Base-by-base conservation (phyloP, 2,797 vertebrate genomes). In the Urosaurus nigricauda region DNA sequence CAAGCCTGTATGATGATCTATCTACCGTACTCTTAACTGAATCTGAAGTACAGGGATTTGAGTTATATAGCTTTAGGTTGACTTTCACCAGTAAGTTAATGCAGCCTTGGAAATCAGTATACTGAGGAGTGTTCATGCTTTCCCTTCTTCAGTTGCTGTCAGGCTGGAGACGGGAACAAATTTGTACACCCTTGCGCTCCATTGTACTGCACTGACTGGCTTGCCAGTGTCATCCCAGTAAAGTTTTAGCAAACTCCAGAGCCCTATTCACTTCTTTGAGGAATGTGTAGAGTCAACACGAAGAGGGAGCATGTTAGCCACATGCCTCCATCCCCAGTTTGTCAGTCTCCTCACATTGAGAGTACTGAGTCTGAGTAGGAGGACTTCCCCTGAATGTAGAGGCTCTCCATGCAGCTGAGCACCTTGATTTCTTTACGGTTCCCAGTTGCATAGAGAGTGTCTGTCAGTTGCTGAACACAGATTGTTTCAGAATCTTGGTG, bases 1-100 rank as follows among this genome's bases (percentile, higher is more conserved):
- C 94, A 99, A 99, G 91, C 99, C 98, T 91, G 99, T 99, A 97
- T 92, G 98, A 94, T 94, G 89, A 74, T 94, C 90, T 86, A 35
- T 12, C 65, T 73, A 85, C 56, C 32, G 0, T 92, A 83, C 79
- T 91, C 19, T 85, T 88, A 77, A 84, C 65, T 93, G 37, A 56
- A 75, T 90, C 83, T 89, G n/a, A 90, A 91, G 89, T 83, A 37
- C 13, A 90, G 83, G 60, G 79, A 77, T 88, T 90, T 84, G 4
- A 89, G 47, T 92, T 87, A 3, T 70, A 88, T 86, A 73, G 53
- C 84, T 86, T 87, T 89, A 87, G 43, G 58, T 58, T 91, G 71
- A 68, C 6, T 89, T 77, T 88, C 4, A 1, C 73, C 87, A 84
- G 0, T 78, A n/a, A 79, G 11, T 51, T 11, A 77, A 77, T 78